Conservation (phyloP, 2,113 vertebrate genomes). For the Vulpes vulpes region DNA sequence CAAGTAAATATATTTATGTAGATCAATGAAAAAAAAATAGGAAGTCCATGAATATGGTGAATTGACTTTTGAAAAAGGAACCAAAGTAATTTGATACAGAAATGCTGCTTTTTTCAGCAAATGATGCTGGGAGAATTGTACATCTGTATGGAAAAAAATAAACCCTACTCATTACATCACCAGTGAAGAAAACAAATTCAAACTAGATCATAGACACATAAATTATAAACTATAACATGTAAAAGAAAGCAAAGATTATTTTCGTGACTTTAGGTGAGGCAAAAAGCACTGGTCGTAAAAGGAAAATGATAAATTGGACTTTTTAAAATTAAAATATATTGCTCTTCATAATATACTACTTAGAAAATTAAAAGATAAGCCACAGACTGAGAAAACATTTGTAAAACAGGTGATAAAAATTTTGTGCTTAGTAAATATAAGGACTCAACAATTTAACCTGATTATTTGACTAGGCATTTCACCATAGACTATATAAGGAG, state of each 20-base stretch:
- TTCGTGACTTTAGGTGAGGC: not conserved
- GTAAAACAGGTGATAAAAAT: not conserved
- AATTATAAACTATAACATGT: not conserved
- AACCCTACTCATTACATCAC: not conserved
- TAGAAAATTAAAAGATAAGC: not conserved
- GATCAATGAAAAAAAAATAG: not conserved
- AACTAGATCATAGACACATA: not conserved
- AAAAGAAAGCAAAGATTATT: not conserved
- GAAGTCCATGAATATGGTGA: not conserved
- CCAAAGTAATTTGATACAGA: not conserved
- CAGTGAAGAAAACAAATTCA: not conserved
- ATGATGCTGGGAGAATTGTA: not conserved
- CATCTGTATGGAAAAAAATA: not conserved
- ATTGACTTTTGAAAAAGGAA: not conserved
- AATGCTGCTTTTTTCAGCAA: not conserved
- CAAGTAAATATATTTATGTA: not conserved
- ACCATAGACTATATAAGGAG: not conserved
- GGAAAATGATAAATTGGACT: not conserved
- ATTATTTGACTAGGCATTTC: not conserved
- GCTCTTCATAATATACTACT: not conserved
- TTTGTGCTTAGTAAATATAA: not conserved
- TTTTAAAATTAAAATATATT: constrained; percentile 21
- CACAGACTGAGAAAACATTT: not conserved
- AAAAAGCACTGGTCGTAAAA: not conserved
- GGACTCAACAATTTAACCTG: not conserved